Evolutionary conservation across 2,113 vertebrate species (phyloP).

Genomic region (Hippopotamus amphibius): DNA sequence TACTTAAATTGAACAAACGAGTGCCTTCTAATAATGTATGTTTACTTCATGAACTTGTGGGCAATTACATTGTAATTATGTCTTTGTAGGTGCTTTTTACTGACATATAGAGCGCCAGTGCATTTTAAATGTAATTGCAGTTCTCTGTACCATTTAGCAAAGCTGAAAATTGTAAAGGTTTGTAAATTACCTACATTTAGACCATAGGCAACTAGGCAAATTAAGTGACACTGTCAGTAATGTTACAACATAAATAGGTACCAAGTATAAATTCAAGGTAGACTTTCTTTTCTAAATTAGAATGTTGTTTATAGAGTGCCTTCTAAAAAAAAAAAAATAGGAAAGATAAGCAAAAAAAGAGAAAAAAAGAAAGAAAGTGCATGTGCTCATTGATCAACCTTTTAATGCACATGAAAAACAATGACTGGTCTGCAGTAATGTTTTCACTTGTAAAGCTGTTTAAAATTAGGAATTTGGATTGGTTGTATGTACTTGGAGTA

Average conservation of each 20-base stretch:
- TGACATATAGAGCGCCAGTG: slow-evolving; percentile 87
- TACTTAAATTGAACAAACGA: slow-evolving; percentile 89
- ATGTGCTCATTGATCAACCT: neutral
- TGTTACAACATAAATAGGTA: slow-evolving; percentile 85
- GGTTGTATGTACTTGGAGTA: neutral
- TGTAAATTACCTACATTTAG: slow-evolving; percentile 91
- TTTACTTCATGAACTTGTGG: slow-evolving; percentile 90
- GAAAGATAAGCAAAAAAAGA: slow-evolving; percentile 1
- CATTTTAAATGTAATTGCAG: slow-evolving; percentile 90
- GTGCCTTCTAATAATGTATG: slow-evolving; percentile 90
- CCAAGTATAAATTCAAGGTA: slow-evolving; percentile 82
- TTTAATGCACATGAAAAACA: neutral
- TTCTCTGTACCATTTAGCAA: slow-evolving; percentile 89
- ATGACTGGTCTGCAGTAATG: neutral
- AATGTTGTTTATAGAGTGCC: slow-evolving; percentile 73
- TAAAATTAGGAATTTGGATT: slow-evolving; percentile 1
- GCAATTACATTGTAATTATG: slow-evolving; percentile 91
- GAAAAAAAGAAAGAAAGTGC: neutral
- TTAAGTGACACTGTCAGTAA: slow-evolving; percentile 88
- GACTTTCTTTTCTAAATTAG: slow-evolving; percentile 79
- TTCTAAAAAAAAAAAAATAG: slow-evolving; percentile 69
- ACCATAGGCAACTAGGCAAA: slow-evolving; percentile 88
- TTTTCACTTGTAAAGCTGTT: neutral
- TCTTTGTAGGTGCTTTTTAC: slow-evolving; percentile 89
- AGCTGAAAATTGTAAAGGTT: slow-evolving; percentile 89